phyloP scores from a whole-genome alignment of 2,113 vertebrate species.

The Periophthalmus modestus region DNA sequence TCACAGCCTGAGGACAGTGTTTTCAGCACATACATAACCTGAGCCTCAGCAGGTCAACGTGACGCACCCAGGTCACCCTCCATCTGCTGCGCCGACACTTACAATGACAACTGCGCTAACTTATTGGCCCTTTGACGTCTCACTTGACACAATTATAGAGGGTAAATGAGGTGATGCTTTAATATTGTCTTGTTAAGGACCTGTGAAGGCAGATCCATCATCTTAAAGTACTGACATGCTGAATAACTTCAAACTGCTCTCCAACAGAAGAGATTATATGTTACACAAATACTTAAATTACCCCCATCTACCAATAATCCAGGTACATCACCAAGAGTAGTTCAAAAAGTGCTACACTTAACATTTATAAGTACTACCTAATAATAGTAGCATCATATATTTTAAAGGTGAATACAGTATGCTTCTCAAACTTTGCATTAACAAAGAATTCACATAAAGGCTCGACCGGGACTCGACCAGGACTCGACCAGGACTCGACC shows the following conservation, averaged over 20 bases:
- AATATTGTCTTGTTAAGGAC: background rate
- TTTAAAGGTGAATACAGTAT: no score
- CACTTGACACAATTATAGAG: background rate
- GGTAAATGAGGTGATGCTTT: background rate
- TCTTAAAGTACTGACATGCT: background rate
- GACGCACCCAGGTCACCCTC: slow-evolving; percentile 10
- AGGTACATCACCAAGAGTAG: no score
- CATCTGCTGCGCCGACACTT: slow-evolving; percentile 31
- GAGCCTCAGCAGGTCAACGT: slow-evolving; percentile 11
- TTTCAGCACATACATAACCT: slow-evolving; percentile 21
- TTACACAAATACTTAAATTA: no score
- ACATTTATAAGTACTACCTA: no score
- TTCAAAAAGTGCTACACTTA: no score
- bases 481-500: no score
- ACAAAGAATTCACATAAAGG: no score
- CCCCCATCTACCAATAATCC: no score
- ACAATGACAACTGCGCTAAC: slow-evolving; percentile 16
- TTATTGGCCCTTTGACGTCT: slow-evolving; percentile 8
- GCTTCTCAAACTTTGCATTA: no score
- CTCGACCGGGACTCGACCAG: no score
- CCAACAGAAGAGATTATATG: background rate
- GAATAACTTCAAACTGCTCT: background rate
- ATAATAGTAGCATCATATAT: no score
- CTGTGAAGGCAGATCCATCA: background rate
- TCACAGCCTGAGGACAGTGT: background rate